Evolutionary conservation across 35 echinoderm and acorn worm species (phyloP).

Genomic region (Hemicentrotus pulcherrimus): DNA sequence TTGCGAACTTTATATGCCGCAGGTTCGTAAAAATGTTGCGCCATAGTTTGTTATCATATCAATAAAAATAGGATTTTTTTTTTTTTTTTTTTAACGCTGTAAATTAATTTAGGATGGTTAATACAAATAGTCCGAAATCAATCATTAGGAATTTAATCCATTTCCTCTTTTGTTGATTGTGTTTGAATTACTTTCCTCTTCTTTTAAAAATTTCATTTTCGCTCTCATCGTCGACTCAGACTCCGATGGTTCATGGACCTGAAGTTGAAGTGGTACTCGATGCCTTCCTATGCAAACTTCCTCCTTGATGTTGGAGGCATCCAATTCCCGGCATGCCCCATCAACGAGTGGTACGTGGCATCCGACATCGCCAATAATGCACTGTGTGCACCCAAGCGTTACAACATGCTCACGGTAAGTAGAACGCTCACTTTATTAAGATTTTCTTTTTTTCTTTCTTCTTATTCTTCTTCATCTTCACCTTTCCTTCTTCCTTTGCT

Average conservation of each 20-base stretch:
- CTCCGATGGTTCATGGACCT: constrained; percentile 83
- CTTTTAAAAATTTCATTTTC: not conserved
- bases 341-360: constrained; percentile 80
- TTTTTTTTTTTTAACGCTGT: no score
- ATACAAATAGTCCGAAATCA: no score
- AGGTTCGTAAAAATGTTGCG: no score
- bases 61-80: no score
- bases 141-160: no score
- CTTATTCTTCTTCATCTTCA: not conserved
- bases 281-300: constrained; percentile 73
- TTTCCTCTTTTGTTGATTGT: no score
- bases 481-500: not conserved
- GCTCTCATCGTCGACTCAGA: constrained; percentile 11
- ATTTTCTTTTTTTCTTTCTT: not conserved
- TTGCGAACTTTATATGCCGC: no score
- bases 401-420: constrained; percentile 64
- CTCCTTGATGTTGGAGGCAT: constrained; percentile 77
- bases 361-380: constrained; percentile 74
- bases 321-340: constrained; percentile 84
- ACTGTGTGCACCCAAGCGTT: constrained; percentile 61
- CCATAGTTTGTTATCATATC: no score
- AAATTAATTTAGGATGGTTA: no score
- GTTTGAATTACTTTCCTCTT: not conserved
- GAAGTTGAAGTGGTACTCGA: constrained; percentile 86
- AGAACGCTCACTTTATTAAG: not conserved